phyloP scores from a whole-genome alignment of 2,888 invertebrate species.

The Aplocera efformata region DNA sequence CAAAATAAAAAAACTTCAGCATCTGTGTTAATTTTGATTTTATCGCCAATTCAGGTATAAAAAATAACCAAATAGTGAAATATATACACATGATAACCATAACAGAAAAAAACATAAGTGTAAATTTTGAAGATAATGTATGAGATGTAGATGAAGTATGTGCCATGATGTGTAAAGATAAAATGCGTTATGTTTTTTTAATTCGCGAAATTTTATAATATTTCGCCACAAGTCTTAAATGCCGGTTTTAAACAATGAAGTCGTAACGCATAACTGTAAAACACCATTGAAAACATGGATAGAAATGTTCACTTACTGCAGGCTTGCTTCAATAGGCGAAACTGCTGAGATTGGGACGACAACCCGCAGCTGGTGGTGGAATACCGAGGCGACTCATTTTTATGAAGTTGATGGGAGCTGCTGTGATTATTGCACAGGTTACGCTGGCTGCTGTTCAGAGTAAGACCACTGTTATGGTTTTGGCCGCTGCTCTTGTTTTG shows the following conservation, averaged over 20 bases:
- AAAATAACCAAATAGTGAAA: constrained; percentile 30
- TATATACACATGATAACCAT: constrained; percentile 27
- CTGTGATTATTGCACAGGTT: constrained; percentile 6
- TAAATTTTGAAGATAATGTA: background rate
- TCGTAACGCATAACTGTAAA: no score
- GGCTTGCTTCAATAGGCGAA: constrained; percentile 56
- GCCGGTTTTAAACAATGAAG: no score
- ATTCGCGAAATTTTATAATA: no score
- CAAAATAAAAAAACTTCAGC: constrained; percentile 18
- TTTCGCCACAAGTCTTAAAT: no score
- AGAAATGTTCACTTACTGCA: constrained; percentile 56
- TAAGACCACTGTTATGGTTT: constrained; percentile 22
- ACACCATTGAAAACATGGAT: background rate
- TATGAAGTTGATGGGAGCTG: background rate
- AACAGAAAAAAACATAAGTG: constrained; percentile 3
- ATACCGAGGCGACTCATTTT: constrained; percentile 43
- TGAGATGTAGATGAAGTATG: no score
- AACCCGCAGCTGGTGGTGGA: constrained; percentile 57
- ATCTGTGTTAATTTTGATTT: constrained; percentile 18
- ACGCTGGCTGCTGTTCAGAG: constrained; percentile 3
- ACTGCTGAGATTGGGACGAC: constrained; percentile 55
- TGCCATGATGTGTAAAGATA: no score
- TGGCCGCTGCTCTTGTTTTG: constrained; percentile 38
- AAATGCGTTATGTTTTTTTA: no score
- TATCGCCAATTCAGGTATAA: constrained; percentile 25